Conservation (phyloP, 2,797 vertebrate species). For the Manis javanica region DNA sequence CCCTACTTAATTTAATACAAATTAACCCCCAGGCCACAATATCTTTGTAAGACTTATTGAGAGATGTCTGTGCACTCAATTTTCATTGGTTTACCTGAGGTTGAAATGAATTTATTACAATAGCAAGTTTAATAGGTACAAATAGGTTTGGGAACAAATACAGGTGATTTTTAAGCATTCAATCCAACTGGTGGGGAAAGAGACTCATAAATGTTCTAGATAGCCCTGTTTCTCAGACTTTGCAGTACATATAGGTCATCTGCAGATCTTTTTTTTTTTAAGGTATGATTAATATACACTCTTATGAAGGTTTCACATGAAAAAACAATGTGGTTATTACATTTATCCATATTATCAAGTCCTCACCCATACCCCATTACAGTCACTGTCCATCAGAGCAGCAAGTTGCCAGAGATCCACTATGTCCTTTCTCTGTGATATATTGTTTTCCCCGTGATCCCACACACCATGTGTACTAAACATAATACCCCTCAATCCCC, state of each 20-base stretch:
- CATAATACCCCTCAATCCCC: no score
- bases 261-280: no score
- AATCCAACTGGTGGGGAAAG: not conserved
- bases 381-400: no score
- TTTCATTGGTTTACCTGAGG: not conserved
- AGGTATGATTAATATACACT: no score
- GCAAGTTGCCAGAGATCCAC: no score
- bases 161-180: not conserved
- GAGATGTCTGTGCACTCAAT: not conserved
- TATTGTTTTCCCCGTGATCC: no score
- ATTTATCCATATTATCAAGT: no score
- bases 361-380: no score
- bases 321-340: no score
- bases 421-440: no score
- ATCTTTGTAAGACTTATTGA: not conserved
- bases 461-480: no score
- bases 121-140: not conserved
- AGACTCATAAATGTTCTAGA: not conserved
- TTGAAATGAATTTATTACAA: not conserved
- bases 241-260: rapidly evolving
- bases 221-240: not conserved
- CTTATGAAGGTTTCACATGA: no score
- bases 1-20: not conserved
- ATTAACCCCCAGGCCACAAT: not conserved
- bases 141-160: not conserved